phyloP scores from a whole-genome alignment of 1,140 invertebrate genomes.

The Belonocnema kinseyi region DNA sequence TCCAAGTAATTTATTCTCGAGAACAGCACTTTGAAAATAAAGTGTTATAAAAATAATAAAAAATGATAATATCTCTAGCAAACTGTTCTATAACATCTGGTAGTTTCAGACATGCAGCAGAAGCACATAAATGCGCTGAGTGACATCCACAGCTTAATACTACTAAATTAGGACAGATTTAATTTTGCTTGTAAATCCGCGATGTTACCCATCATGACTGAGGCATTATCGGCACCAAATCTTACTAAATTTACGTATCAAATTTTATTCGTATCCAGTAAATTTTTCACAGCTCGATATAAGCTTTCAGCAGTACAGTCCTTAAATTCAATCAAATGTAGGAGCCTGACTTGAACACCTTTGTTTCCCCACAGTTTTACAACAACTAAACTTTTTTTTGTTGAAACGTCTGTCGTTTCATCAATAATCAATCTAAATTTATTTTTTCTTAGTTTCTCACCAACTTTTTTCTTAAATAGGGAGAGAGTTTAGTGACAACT shows the following conservation, averaged over 20 bases:
- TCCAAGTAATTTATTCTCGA: background rate
- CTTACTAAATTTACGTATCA: slow-evolving; percentile 63
- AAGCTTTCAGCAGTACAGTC: slow-evolving; percentile 45
- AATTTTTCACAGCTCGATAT: slow-evolving; percentile 46
- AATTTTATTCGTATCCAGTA: slow-evolving; percentile 62
- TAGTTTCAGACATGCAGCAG: slow-evolving; percentile 62
- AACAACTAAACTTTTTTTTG: slow-evolving; percentile 30
- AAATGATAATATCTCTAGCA: slow-evolving; percentile 21
- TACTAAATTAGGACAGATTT: slow-evolving; percentile 54
- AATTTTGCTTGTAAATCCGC: slow-evolving; percentile 60
- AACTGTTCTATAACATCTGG: slow-evolving; percentile 51
- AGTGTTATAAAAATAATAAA: slow-evolving; percentile 34
- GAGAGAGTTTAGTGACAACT: slow-evolving; percentile 16
- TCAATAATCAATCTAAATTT: slow-evolving; percentile 35
- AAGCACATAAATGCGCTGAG: slow-evolving; percentile 62
- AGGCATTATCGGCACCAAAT: slow-evolving; percentile 60
- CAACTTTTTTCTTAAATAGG: slow-evolving; percentile 18
- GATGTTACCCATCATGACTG: slow-evolving; percentile 64
- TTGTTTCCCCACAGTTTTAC: slow-evolving; percentile 6
- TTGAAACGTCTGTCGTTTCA: slow-evolving; percentile 37
- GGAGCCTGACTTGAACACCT: slow-evolving; percentile 29
- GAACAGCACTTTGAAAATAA: slow-evolving; percentile 40
- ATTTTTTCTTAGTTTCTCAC: background rate
- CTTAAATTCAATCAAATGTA: slow-evolving; percentile 39
- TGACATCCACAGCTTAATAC: slow-evolving; percentile 66